Percentiles rank a stretch among this genome's conserved stretches.
phyloP scores from a whole-genome alignment of 2,888 invertebrate species.

The Campopleginae sp. region DNA sequence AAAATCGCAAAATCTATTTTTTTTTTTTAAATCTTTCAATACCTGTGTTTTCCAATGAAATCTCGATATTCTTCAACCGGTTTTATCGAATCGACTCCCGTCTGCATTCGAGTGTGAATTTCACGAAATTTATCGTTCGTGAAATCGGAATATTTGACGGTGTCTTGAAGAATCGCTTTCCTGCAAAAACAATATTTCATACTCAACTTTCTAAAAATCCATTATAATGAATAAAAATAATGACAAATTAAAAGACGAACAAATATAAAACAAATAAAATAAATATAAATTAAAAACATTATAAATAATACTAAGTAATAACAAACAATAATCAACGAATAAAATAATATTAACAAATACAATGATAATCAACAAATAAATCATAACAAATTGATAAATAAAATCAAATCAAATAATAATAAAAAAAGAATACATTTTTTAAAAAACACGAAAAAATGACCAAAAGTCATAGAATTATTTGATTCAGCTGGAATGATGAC shows the following conservation, averaged over 20 bases:
- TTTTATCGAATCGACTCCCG: conserved; percentile 91
- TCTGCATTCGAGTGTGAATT: conserved; percentile 92
- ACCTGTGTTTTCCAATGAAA: conserved; percentile 95
- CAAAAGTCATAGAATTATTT: not conserved
- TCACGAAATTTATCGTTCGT: conserved; percentile 92
- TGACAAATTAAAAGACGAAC: too few relatives aligned
- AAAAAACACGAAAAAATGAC: too few relatives aligned
- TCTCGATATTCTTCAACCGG: conserved; percentile 95
- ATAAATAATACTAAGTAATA: too few relatives aligned
- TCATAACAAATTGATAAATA: not conserved
- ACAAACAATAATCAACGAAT: not conserved
- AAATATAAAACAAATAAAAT: not conserved
- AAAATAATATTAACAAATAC: not conserved
- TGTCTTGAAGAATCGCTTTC: conserved; percentile 92
- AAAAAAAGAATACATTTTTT: too few relatives aligned
- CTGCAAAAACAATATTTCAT: conserved; percentile 83
- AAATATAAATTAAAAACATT: not conserved
- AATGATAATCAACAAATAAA: not conserved
- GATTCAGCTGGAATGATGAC: too few relatives aligned
- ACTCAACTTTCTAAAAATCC: not conserved
- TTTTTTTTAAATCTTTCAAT: conserved; percentile 78
- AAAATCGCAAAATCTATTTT: not conserved
- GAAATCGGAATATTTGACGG: conserved; percentile 91
- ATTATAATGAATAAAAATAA: not conserved
- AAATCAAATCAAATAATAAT: not conserved